Evolutionary conservation across 2,888 invertebrate genomes (phyloP), one percentile per base, ranked within the genome.

Genomic region (Kryphioiulus occultus): DNA sequence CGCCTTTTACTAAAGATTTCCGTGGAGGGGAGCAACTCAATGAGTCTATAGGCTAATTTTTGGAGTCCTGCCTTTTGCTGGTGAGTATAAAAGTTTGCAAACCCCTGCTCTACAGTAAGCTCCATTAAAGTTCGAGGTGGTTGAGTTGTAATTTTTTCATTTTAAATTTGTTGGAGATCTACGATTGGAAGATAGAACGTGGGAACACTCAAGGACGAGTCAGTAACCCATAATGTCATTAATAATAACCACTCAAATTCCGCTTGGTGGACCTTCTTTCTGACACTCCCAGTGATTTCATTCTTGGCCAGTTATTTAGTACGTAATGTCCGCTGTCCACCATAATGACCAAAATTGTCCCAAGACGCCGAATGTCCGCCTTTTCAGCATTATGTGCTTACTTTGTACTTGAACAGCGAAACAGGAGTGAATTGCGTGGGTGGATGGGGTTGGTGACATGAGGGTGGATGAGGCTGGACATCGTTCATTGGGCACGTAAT

Each of bases 401-500:
- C 68, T 2, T 22, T 26, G 68, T 68, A 68, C 22, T 22, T 68
- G 26, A 68, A 68, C n/a, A 12, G 26, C 22, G 68, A 68, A 68
- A 68, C n/a, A n/a, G 68, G 10, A 22, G 12, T 26, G 68, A 68
- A 68, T 68, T 1, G 68, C 68, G 59, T 5, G 59, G 59, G 59
- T 59, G 59, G 59, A 59, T 19, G 19, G 59, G 53, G 53, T 53
- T 53, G 53, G 53, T 53, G 4, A 53, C 53, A 53, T 19, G 22
- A 17, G 59, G 22, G 47, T 47, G 47, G 47, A 47, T 47, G 47
- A 47, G 53, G n/a, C 68, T 68, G 68, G 68, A 68, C 68, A 68
- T 68, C 68, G 68, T 68, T 68, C 68, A 68, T 68, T 68, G 68
- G 68, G 68, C 68, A 68, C 68, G 68, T 68, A 68, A 68, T 68